Evolutionary conservation across 2,888 invertebrate genomes (phyloP), one percentile per base, ranked within the genome.

Genomic region (Patella pellucida): DNA sequence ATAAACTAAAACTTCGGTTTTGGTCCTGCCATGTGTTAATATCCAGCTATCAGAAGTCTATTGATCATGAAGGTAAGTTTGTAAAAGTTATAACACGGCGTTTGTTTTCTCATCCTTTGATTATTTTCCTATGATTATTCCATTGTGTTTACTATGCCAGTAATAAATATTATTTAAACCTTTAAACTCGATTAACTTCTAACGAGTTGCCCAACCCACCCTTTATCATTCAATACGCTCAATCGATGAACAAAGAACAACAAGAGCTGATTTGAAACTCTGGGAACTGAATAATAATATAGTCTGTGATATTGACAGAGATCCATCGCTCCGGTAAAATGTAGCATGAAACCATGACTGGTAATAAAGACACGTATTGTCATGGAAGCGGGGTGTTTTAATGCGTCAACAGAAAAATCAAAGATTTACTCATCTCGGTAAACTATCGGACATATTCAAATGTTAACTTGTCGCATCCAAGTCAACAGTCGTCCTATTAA

Each of bases 401-500:
- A 69, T 76, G 72, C 51, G 52, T 72, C 71, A 72, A 76, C 56
- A 72, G 31, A 51, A 69, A 76, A 76, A 76, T 73, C 76, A 76
- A 76, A 76, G 72, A 76, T 27, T 62, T 16, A 68, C 68, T 69
- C 71, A 31, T 72, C 54, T 72, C 52, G 54, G 72, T 54, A 71
- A 77, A 74, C 71, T 52, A 52, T 51, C 52, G 31, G 71, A 27
- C 69, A 56, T 51, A 77, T 74, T 71, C 68, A 23, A 67, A 52
- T 72, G 74, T 73, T 77, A 77, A 77, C 77, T 77, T 71, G 71
- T 74, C 74, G 52, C 68, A 62, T 71, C 68, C 70, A 50, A 71
- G 74, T 77, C 77, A 71, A 74, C 77, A 72, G 74, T 68, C 50
- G 67, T n/a, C 74, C 77, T 74, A 77, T 77, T 77, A 77, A 77